A percentile compares a stretch with the other conserved stretches of the same genome.
phyloP scores from a whole-genome alignment of 1,140 invertebrate genomes.

The Drosophila ananassae region DNA sequence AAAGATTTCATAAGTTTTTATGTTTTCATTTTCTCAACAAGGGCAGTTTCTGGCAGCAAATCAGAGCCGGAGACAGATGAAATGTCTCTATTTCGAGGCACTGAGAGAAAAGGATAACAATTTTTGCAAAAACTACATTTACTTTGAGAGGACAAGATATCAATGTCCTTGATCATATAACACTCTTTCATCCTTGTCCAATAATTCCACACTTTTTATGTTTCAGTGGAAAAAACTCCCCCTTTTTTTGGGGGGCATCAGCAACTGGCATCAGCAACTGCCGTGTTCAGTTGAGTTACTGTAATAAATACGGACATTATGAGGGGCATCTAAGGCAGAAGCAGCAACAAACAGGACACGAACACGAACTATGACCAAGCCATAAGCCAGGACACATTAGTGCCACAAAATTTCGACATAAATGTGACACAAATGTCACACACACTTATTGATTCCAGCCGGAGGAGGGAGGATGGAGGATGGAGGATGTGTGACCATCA shows the following conservation, averaged over 20 bases:
- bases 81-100: conserved; percentile 47
- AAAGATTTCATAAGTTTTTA: conserved; percentile 64
- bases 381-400: conserved; percentile 69
- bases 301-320: conserved; percentile 74
- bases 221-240: neutral
- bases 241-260: conserved; percentile 36
- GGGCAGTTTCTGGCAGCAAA: conserved; percentile 31
- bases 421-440: conserved; percentile 79
- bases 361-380: conserved; percentile 48
- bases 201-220: neutral
- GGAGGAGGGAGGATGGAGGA: neutral
- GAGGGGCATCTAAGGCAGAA: conserved; percentile 9
- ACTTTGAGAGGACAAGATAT: no score
- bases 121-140: no score
- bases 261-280: no score
- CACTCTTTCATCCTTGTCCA: neutral
- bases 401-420: conserved; percentile 70
- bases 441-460: conserved; percentile 65
- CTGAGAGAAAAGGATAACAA: neutral
- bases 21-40: conserved; percentile 61
- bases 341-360: conserved; percentile 7
- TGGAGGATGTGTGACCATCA: neutral
- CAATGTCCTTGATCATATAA: neutral
- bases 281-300: conserved; percentile 36
- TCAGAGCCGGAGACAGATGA: conserved; percentile 44